Evolutionary conservation across 2,113 vertebrate species (phyloP).

Genomic region (Esox niger): DNA sequence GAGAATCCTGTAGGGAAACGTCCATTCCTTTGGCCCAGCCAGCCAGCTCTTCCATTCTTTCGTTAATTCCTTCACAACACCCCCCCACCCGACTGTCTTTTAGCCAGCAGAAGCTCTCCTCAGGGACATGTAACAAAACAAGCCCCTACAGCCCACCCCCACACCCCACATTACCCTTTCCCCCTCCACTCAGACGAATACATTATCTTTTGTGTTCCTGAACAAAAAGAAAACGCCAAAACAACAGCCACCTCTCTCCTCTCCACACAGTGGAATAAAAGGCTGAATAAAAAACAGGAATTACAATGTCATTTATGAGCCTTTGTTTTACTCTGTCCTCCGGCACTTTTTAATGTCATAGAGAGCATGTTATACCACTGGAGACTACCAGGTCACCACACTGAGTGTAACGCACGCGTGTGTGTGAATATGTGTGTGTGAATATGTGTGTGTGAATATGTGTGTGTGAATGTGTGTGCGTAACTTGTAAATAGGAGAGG

Average conservation of each 20-base stretch:
- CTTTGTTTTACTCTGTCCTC: constrained; percentile 54
- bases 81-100: constrained; percentile 34
- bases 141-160: constrained; percentile 6
- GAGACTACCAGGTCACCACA: constrained; percentile 31
- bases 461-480: constrained; percentile 15
- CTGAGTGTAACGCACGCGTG: background rate
- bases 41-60: constrained; percentile 38
- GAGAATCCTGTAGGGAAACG: constrained; percentile 34
- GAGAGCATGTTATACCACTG: constrained; percentile 39
- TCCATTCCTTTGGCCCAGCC: constrained; percentile 10
- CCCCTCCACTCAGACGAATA: constrained; percentile 37
- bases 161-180: constrained; percentile 1
- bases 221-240: constrained; percentile 37
- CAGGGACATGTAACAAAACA: constrained; percentile 44
- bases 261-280: constrained; percentile 24
- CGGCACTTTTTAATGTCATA: constrained; percentile 54
- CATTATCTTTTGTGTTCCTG: constrained; percentile 54
- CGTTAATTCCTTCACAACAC: background rate
- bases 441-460: background rate
- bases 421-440: constrained; percentile 14
- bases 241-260: constrained; percentile 32
- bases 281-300: constrained; percentile 37
- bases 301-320: constrained; percentile 59
- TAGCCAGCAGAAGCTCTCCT: constrained; percentile 45
- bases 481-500: constrained; percentile 31